Conservation (phyloP, 2,888 invertebrate genomes). For the Clistopyga incitator region DNA sequence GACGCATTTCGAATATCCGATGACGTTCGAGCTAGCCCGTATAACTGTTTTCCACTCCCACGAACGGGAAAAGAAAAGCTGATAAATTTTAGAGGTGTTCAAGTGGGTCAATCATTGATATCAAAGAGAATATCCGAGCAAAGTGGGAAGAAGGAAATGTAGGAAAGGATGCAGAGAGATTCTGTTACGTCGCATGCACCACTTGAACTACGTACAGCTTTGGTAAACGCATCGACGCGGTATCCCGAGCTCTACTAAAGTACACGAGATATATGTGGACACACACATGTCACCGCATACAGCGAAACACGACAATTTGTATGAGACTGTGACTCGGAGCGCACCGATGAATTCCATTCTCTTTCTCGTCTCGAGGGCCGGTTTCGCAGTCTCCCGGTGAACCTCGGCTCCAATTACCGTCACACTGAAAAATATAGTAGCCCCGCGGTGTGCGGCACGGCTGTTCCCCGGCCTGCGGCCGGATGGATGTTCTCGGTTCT, state of each 20-base stretch:
- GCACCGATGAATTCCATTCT: slow-evolving; percentile 34
- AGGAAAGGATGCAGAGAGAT: slow-evolving; percentile 12
- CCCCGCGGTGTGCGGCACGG: slow-evolving; percentile 13
- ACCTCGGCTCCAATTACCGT: slow-evolving; percentile 66
- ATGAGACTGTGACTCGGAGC: slow-evolving; percentile 17
- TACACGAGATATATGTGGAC: background rate
- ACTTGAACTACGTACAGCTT: background rate
- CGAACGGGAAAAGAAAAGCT: slow-evolving; percentile 25
- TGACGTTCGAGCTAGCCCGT: slow-evolving; percentile 5
- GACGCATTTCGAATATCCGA: slow-evolving; percentile 15
- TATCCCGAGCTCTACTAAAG: background rate
- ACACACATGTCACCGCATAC: background rate
- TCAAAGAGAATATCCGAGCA: slow-evolving; percentile 61
- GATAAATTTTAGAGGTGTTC: slow-evolving; percentile 54
- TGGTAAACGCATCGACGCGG: slow-evolving; percentile 30
- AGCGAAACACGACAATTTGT: background rate
- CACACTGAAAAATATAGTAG: slow-evolving; percentile 67
- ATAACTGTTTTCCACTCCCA: slow-evolving; percentile 33
- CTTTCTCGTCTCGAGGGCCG: slow-evolving; percentile 56
- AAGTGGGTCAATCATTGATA: slow-evolving; percentile 57
- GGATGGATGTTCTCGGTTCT: slow-evolving; percentile 49
- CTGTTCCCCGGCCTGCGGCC: slow-evolving; percentile 26
- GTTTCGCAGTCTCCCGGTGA: slow-evolving; percentile 31
- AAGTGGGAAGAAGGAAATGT: slow-evolving; percentile 29
- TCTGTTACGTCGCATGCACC: slow-evolving; percentile 18